Evolutionary conservation across 2,888 invertebrate species (phyloP).

Genomic region (Ceramica pisi): DNA sequence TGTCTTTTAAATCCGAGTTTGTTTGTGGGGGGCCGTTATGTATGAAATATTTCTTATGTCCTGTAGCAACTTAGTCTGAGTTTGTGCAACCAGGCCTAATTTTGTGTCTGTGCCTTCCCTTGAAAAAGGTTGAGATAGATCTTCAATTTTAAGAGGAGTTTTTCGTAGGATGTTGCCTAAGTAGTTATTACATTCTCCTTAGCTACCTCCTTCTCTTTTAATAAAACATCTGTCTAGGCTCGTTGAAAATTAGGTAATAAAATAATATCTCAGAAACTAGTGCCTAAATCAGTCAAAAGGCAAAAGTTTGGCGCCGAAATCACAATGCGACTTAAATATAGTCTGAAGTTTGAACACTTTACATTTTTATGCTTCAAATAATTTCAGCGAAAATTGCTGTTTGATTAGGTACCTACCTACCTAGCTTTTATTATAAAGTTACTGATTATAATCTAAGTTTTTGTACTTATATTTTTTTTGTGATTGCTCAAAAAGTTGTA

Average conservation of each 20-base stretch:
- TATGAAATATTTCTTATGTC: too few species aligned
- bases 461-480: neutral
- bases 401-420: too few species aligned
- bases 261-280: constrained; percentile 29
- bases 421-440: neutral
- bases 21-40: too few species aligned
- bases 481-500: neutral
- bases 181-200: too few species aligned
- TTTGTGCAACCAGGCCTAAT: too few species aligned
- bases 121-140: too few species aligned
- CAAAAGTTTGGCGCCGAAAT: constrained; percentile 19
- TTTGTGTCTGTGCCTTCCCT: too few species aligned
- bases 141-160: too few species aligned
- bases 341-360: neutral
- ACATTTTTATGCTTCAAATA: constrained; percentile 17
- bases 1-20: too few species aligned
- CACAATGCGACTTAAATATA: neutral
- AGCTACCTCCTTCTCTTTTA: too few species aligned
- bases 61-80: too few species aligned
- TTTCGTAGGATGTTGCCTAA: too few species aligned
- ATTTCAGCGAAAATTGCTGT: constrained; percentile 4
- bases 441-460: constrained; percentile 2
- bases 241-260: constrained; percentile 28
- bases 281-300: neutral
- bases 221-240: constrained; percentile 28